These are phyloP conservation scores for Acridotheres tristis DNA, from an alignment of 2,797 vertebrate genomes.

Conservation along the genomic window DNA sequence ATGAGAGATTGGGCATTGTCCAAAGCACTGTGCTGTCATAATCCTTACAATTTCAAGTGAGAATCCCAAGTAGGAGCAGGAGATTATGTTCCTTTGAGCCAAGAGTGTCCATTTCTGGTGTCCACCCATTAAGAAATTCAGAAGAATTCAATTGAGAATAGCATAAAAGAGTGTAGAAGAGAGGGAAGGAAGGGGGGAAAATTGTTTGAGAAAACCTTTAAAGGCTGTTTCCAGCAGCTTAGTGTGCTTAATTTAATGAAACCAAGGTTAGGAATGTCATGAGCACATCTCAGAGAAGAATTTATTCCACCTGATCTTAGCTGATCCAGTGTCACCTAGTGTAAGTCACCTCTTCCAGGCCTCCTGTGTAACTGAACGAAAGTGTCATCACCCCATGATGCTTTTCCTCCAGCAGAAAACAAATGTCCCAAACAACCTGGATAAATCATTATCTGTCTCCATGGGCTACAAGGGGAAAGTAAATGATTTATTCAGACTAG, in stretches of 20 bases:
- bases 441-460: constrained; percentile 4
- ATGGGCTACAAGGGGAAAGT: neutral
- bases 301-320: neutral
- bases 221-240: neutral
- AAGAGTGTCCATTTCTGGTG: neutral
- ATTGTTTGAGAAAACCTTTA: neutral
- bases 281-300: neutral
- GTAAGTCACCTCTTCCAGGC: neutral
- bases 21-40: neutral
- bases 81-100: neutral
- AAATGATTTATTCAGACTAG: constrained; percentile 1
- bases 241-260: neutral
- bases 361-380: neutral
- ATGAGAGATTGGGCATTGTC: neutral
- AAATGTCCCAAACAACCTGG: neutral
- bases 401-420: neutral
- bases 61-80: neutral
- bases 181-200: neutral
- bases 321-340: neutral
- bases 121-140: neutral
- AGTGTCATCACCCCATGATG: neutral
- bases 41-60: neutral
- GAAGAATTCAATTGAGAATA: neutral
- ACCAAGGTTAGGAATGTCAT: neutral
- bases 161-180: neutral